Conservation (phyloP, 2,888 invertebrate species). For the Phymatocera aterrima region DNA sequence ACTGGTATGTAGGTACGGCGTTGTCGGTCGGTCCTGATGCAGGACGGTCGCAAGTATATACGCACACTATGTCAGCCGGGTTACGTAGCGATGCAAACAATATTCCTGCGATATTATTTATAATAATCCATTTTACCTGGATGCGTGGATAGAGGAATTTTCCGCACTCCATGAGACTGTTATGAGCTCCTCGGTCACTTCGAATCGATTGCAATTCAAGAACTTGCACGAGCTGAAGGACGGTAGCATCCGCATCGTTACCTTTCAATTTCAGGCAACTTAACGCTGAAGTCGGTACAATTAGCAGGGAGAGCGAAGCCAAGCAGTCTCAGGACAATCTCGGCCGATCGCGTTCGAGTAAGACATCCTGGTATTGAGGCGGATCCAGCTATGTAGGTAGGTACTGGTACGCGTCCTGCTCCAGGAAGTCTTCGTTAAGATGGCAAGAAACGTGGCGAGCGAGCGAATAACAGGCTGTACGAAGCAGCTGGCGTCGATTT, state of each 20-base stretch:
- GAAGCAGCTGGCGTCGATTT: no score
- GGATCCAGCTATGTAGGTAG: no score
- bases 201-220: background rate
- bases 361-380: no score
- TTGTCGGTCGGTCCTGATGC: constrained; percentile 20
- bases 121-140: constrained; percentile 4
- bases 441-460: no score
- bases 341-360: no score
- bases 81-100: background rate
- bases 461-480: no score
- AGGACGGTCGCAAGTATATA: constrained; percentile 2
- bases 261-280: background rate
- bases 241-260: background rate
- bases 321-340: no score
- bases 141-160: no score
- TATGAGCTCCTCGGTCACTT: background rate
- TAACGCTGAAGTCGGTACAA: background rate
- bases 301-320: no score
- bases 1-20: constrained; percentile 5
- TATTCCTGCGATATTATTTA: background rate
- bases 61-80: background rate
- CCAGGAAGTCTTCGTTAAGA: no score
- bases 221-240: background rate
- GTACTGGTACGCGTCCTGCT: no score
- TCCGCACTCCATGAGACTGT: background rate